Evolutionary conservation across 2,113 vertebrate genomes (phyloP), one percentile per base, ranked within the genome.

Genomic region (Antechinus flavipes): DNA sequence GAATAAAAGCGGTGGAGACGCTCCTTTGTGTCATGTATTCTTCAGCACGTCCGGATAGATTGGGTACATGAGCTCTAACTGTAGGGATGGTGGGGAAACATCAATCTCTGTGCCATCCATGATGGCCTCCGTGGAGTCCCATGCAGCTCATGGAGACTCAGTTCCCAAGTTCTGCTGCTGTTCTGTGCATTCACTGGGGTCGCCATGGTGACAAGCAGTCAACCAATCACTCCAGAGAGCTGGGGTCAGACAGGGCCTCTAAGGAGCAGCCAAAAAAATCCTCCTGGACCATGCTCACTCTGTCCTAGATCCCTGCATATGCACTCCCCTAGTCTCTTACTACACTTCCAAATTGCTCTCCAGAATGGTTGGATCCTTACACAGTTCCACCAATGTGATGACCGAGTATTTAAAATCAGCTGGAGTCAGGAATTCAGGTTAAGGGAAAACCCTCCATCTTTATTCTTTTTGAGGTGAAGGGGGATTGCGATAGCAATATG

Each of bases 1-100:
- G 99, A 99, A 98, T 99, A 99, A 98, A 99, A 99, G 55, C 99
- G 99, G 94, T 99, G 99, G 22, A 99, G 98, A 97, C 99, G 99
- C 98, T 99, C 99, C 98, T 99, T 99, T 98, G 99, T 99, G 42
- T 99, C 99, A 99, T 99, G 2, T 99, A 98, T 99, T 99, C 97
- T 99, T 99, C 96, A 99, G 98, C 99, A 99, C 99, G 98, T 99
- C 99, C 98, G 99, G 98, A 97, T 99, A 99, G 98, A 99, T 99
- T 95, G 99, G 99, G 96, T 99, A 99, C 99, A 99, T 99, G 93
- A 99, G 99, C 97, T 99, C 99, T 0, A 99, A 99, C 97, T 99
- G 99, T 91, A 99, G 98, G 1, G 99, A 99, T 55, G 99, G 99
- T 0, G 99, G 99, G 2, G 99, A 99, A 93, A 99, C 99, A 0